Evolutionary conservation across 2,797 vertebrate species (phyloP).

Genomic region (Tokudaia muenninki): DNA sequence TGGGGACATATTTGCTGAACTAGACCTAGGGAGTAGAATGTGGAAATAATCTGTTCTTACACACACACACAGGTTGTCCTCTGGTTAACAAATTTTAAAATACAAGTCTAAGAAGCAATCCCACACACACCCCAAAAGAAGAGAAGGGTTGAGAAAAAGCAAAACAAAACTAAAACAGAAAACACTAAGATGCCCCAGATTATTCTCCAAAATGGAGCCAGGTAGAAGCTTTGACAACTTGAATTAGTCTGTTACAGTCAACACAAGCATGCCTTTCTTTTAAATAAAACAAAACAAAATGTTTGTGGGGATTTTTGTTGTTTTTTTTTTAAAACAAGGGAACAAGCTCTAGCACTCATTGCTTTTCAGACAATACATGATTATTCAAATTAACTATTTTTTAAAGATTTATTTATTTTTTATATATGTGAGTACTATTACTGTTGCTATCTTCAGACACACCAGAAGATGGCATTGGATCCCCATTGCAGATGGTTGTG

Average conservation of each 20-base stretch:
- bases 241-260: slow-evolving; percentile 89
- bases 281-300: slow-evolving; percentile 65
- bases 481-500: too few species aligned
- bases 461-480: too few species aligned
- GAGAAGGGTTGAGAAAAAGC: too few species aligned
- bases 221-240: slow-evolving; percentile 82
- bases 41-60: too few species aligned
- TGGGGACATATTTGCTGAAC: slow-evolving; percentile 83
- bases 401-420: too few species aligned
- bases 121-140: background rate
- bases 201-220: slow-evolving; percentile 71
- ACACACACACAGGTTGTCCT: too few species aligned
- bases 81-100: slow-evolving; percentile 37
- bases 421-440: too few species aligned
- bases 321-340: slow-evolving; percentile 65
- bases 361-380: slow-evolving; percentile 70
- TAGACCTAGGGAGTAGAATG: slow-evolving; percentile 29
- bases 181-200: slow-evolving; percentile 74
- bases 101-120: slow-evolving; percentile 77
- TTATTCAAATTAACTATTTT: too few species aligned
- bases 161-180: too few species aligned
- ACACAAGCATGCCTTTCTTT: slow-evolving; percentile 88
- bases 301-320: background rate
- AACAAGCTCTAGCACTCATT: slow-evolving; percentile 78
- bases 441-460: too few species aligned